Conservation (phyloP, 2,888 invertebrate genomes). For the Margaritifera margaritifera region DNA sequence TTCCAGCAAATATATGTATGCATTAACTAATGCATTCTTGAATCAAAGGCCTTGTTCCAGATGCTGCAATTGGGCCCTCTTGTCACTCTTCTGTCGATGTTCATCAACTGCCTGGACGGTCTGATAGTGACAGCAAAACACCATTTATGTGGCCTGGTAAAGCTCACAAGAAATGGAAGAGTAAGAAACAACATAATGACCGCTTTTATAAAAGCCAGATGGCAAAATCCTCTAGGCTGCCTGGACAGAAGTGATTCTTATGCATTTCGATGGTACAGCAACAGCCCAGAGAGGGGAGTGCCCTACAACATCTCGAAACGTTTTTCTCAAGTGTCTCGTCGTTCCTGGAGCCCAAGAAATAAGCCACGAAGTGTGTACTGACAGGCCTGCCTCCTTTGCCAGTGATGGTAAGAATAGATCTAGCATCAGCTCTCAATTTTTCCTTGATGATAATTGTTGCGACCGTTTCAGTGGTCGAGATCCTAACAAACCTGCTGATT, state of each 20-base stretch:
- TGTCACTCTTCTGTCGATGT: conserved; percentile 59
- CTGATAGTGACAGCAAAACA: conserved; percentile 64
- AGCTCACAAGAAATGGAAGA: conserved; percentile 54
- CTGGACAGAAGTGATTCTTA: neutral
- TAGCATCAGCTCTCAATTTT: too few species aligned
- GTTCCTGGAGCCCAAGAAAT: conserved; percentile 26
- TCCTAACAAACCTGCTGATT: too few species aligned
- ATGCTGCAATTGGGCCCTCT: conserved; percentile 14
- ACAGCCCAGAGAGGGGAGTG: conserved; percentile 53
- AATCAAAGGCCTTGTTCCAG: conserved; percentile 38
- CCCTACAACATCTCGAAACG: conserved; percentile 9
- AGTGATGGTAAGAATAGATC: too few species aligned
- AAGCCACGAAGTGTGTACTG: conserved; percentile 11
- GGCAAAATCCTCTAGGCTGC: conserved; percentile 10
- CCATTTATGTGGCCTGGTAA: conserved; percentile 67
- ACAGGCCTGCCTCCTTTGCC: too few species aligned
- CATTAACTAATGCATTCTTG: conserved; percentile 29
- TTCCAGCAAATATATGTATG: too few species aligned
- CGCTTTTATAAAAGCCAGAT: conserved; percentile 39
- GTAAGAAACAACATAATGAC: conserved; percentile 63
- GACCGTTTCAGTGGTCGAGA: too few species aligned
- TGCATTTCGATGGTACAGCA: conserved; percentile 47
- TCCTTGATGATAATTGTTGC: too few species aligned
- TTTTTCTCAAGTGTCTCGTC: neutral
- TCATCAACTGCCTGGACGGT: conserved; percentile 54